Conservation (phyloP, 2,797 vertebrate genomes). For the Pangasius sanitwongsei region DNA sequence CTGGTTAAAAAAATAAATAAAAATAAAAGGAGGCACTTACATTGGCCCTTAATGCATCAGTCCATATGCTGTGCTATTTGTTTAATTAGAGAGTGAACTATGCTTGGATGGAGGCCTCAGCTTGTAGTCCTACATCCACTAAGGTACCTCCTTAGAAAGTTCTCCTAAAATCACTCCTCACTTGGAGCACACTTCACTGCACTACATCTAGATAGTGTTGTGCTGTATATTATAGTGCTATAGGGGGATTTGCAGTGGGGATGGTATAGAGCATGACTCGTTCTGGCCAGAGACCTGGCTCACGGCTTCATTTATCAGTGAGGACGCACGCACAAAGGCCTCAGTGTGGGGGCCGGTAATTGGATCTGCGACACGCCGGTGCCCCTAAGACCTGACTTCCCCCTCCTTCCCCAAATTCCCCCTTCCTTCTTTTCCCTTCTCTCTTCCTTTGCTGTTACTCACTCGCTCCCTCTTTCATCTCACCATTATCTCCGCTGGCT, state of each 20-base stretch:
- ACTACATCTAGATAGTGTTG: background rate
- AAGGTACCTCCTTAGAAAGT: conserved; percentile 12
- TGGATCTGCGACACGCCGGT: conserved; percentile 63
- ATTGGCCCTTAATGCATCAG: conserved; percentile 7
- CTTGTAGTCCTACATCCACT: conserved; percentile 17
- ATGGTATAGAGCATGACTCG: conserved; percentile 45
- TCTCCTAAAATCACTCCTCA: conserved; percentile 11
- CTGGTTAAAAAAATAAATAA: background rate
- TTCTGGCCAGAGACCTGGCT: conserved; percentile 49
- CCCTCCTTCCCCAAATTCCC: conserved; percentile 49
- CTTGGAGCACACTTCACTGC: background rate
- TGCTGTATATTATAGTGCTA: conserved; percentile 27
- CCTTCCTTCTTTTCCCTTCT: conserved; percentile 41
- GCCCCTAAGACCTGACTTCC: conserved; percentile 58
- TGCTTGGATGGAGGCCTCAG: conserved; percentile 16
- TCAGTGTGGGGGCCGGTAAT: conserved; percentile 64
- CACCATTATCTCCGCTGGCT: conserved; percentile 52
- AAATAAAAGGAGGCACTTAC: background rate
- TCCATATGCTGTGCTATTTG: conserved; percentile 22
- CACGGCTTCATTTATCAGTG: conserved; percentile 59
- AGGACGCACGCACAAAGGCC: conserved; percentile 61
- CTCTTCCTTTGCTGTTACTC: conserved; percentile 37
- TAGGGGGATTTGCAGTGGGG: conserved; percentile 38
- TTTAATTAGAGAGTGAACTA: conserved; percentile 31
- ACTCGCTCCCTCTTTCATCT: conserved; percentile 50